Conservation (phyloP, 1,140 invertebrate species). For the Bombus confusus region DNA sequence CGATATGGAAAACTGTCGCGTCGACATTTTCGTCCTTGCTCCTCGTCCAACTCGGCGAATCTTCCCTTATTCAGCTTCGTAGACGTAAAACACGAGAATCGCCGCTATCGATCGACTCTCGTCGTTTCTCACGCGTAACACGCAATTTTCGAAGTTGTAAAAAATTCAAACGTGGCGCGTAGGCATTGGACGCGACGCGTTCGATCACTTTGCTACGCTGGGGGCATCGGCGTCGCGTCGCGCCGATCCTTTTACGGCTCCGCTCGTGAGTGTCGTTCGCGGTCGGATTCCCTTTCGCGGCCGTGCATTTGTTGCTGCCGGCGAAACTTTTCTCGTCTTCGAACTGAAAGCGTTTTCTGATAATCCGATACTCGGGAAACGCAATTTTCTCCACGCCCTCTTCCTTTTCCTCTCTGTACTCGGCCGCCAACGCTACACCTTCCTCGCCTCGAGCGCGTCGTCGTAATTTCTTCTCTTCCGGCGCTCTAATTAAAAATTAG, state of each 20-base stretch:
- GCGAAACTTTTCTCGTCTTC: conserved; percentile 51
- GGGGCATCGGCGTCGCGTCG: too few species aligned
- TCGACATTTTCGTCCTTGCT: too few species aligned
- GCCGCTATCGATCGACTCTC: too few species aligned
- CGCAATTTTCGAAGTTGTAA: not conserved
- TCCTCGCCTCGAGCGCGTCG: not conserved
- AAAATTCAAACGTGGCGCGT: not conserved
- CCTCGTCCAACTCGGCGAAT: too few species aligned
- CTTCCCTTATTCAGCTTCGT: too few species aligned
- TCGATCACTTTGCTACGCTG: not conserved
- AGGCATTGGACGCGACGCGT: not conserved
- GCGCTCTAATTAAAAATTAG: conserved; percentile 10
- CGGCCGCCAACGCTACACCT: too few species aligned
- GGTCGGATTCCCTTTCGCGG: conserved; percentile 25
- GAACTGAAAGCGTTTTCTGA: conserved; percentile 55
- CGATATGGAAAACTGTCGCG: not conserved
- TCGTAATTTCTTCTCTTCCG: not conserved
- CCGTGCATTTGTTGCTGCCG: conserved; percentile 18
- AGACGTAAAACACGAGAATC: too few species aligned
- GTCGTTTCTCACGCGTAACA: too few species aligned
- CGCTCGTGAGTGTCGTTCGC: conserved; percentile 19
- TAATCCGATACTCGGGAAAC: conserved; percentile 42
- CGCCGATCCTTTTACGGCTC: conserved; percentile 20
- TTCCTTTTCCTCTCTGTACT: not conserved
- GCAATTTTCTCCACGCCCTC: conserved; percentile 40